Percentiles rank a stretch among this genome's conserved stretches.
Conservation (phyloP, 2,113 vertebrate species). For the Malurus melanocephalus region DNA sequence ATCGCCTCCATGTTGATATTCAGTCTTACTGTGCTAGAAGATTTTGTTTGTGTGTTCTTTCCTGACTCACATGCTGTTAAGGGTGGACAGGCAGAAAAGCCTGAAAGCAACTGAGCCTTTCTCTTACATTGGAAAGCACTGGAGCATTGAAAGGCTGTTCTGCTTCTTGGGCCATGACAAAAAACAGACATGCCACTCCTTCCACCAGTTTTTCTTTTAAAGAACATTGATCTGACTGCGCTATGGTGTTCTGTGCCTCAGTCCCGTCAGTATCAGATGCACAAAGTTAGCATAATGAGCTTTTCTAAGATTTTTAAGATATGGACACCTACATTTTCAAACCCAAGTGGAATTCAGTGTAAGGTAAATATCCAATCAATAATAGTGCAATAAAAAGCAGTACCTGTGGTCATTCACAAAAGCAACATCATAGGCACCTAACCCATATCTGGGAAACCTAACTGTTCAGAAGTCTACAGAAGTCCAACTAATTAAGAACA, state of each 20-base stretch:
- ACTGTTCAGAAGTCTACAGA: not conserved
- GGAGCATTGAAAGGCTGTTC: not conserved
- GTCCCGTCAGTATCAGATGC: not conserved
- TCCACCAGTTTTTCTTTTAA: not conserved
- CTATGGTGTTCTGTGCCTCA: not conserved
- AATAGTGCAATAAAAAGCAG: not conserved
- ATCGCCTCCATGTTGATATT: not conserved
- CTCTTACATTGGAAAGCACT: not conserved
- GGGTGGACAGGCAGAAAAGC: not conserved
- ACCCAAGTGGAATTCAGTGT: not conserved
- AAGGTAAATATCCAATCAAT: not conserved
- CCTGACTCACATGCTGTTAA: accelerated
- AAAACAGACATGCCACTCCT: not conserved
- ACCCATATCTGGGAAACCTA: not conserved
- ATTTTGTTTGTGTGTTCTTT: not conserved
- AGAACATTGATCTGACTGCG: not conserved
- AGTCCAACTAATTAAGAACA: not conserved
- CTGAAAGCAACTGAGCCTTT: not conserved
- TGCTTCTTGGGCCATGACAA: not conserved
- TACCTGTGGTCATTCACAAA: not conserved
- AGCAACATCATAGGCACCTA: not conserved
- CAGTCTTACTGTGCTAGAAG: not conserved
- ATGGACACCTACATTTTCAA: not conserved
- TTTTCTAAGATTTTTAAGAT: not conserved
- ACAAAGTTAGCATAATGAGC: not conserved